phyloP scores from a whole-genome alignment of 2,113 vertebrate genomes.

The Marmota flaviventris region DNA sequence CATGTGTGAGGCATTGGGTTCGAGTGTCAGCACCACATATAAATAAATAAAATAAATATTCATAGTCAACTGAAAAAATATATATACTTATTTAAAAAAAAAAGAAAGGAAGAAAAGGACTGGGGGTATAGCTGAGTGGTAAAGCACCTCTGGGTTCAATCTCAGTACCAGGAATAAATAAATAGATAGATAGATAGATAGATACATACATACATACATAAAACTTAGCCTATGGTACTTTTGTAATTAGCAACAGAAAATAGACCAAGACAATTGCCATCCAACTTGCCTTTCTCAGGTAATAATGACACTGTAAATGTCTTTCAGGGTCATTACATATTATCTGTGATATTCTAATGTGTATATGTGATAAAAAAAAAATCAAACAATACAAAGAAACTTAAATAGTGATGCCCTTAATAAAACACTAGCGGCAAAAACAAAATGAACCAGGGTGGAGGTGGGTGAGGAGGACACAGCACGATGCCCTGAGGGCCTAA shows the following conservation, averaged over 20 bases:
- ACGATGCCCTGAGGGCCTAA: neutral
- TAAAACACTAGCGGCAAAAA: neutral
- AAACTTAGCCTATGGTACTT: neutral
- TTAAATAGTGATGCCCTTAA: neutral
- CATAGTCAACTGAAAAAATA: too few species aligned
- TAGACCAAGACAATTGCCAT: neutral
- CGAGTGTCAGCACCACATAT: too few species aligned
- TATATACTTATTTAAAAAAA: too few species aligned
- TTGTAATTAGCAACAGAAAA: neutral
- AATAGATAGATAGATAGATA: too few species aligned
- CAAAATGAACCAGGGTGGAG: conserved; percentile 4
- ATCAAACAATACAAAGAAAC: conserved; percentile 3
- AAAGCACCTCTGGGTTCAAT: too few species aligned
- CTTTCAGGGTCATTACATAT: conserved; percentile 36
- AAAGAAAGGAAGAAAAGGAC: too few species aligned
- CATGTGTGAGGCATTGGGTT: too few species aligned
- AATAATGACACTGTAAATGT: conserved; percentile 23
- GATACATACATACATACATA: neutral
- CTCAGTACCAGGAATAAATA: too few species aligned
- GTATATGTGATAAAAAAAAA: neutral
- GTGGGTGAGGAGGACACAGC: neutral
- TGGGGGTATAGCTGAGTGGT: too few species aligned
- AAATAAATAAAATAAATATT: too few species aligned
- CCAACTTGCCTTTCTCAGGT: conserved; percentile 35
- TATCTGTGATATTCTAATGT: neutral